Conservation (phyloP, 1,140 invertebrate species). For the Drosophila rhopaloa region DNA sequence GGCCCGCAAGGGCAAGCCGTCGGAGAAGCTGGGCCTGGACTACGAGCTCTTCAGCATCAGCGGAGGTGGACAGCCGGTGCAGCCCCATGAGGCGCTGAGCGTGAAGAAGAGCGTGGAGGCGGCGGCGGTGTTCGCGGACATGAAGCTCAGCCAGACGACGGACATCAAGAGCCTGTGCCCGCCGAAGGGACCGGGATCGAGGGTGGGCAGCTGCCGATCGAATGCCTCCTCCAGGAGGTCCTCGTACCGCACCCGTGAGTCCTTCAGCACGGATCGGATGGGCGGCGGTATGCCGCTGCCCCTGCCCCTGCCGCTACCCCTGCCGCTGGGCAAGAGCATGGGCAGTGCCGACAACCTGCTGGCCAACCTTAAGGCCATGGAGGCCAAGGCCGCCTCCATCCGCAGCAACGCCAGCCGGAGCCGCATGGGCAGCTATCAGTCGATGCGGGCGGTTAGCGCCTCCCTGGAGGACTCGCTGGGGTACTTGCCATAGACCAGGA, state of each 20-base stretch:
- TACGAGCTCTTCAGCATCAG: slow-evolving; percentile 88
- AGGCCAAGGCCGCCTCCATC: slow-evolving; percentile 64
- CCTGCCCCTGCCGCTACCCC: slow-evolving; percentile 20
- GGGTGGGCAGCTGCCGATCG: slow-evolving; percentile 53
- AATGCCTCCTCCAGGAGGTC: slow-evolving; percentile 57
- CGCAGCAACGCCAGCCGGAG: slow-evolving; percentile 62
- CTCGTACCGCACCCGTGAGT: slow-evolving; percentile 64
- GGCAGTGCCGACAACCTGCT: slow-evolving; percentile 75
- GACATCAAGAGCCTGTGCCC: slow-evolving; percentile 81
- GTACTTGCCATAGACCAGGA: slow-evolving; percentile 82
- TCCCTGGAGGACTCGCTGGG: slow-evolving; percentile 84
- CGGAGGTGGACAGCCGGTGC: slow-evolving; percentile 82
- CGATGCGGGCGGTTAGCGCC: slow-evolving; percentile 79
- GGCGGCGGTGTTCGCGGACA: slow-evolving; percentile 92
- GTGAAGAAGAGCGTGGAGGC: slow-evolving; percentile 95
- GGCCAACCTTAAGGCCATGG: slow-evolving; percentile 75
- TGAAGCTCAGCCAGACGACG: slow-evolving; percentile 85
- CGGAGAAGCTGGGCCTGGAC: slow-evolving; percentile 88
- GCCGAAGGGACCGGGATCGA: slow-evolving; percentile 8
- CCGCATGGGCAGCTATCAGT: slow-evolving; percentile 78
- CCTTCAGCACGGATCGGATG: slow-evolving; percentile 66
- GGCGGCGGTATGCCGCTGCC: slow-evolving; percentile 18
- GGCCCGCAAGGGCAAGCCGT: slow-evolving; percentile 58
- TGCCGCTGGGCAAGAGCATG: slow-evolving; percentile 24
- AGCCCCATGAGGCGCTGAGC: slow-evolving; percentile 90